These are phyloP conservation scores for Caenorhabditis wallacei DNA, from an alignment of 2,888 invertebrate species.

Conservation along the genomic window DNA sequence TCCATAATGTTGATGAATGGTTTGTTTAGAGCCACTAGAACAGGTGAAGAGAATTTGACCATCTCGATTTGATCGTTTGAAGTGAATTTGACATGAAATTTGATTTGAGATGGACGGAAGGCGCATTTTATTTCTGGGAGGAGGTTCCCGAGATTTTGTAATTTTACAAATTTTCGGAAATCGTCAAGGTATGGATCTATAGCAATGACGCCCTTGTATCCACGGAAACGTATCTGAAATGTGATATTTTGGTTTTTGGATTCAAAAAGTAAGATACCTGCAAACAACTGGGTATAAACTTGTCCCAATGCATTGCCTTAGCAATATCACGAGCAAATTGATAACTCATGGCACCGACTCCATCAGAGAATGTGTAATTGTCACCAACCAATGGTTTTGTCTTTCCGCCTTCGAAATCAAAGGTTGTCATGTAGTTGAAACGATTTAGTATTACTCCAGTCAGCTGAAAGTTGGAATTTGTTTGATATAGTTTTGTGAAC, in stretches of 20 bases:
- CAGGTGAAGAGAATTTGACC: slow-evolving; percentile 78
- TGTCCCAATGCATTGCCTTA: slow-evolving; percentile 28
- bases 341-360: slow-evolving; percentile 75
- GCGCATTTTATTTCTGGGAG: slow-evolving; percentile 2
- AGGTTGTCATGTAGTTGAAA: slow-evolving; percentile 24
- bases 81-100: slow-evolving; percentile 42
- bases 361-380: slow-evolving; percentile 73
- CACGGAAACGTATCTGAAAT: slow-evolving; percentile 80
- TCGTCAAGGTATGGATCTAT: slow-evolving; percentile 77
- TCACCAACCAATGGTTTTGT: background rate
- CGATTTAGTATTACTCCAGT: slow-evolving; percentile 54
- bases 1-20: slow-evolving; percentile 83
- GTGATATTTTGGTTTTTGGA: background rate
- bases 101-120: slow-evolving; percentile 53
- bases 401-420: slow-evolving; percentile 63
- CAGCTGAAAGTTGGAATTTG: too few species aligned
- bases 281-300: slow-evolving; percentile 52
- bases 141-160: background rate
- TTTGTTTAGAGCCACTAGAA: slow-evolving; percentile 81
- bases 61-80: slow-evolving; percentile 71
- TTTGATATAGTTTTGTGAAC: too few species aligned
- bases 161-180: slow-evolving; percentile 5
- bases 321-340: slow-evolving; percentile 30
- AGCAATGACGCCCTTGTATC: slow-evolving; percentile 81
- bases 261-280: slow-evolving; percentile 43